Base-by-base conservation (phyloP, 1,140 invertebrate genomes). In the Notospermus geniculatus region DNA sequence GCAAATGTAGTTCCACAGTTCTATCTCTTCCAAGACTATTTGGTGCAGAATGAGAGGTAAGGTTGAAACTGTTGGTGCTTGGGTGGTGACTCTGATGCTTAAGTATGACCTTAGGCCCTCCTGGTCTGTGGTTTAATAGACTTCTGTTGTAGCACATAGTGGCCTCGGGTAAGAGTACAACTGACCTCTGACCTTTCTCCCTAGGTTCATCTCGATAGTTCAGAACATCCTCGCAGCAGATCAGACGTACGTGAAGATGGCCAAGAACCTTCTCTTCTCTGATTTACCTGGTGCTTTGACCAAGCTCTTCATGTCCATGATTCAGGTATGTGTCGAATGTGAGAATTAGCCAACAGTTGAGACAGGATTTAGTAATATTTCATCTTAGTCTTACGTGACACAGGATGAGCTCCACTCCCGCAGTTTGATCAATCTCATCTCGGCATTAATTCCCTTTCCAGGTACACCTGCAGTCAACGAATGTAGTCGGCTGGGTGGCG, bases 201-300 rank as follows among this genome's bases (percentile, higher is more conserved):
- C 15, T 15, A 84, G 82, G 54, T 85, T 86, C 68, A 59, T 72
- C 25, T 69, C 74, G 25, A 71, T 83, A 27, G 59, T 86, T 13
- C 74, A 82, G 17, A 75, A 78, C 1, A 65, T 91, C 7, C 69
- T 91, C 2, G 83, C 84, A 60, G 89, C 89, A 28, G 90, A 92
- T 80, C 83, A 86, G 62, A 88, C 88, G 0, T 90, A 91, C 67
- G 81, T 90, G 58, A 90, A 89, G 72, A 85, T 90, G 77, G 90
- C 89, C 0, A 92, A 91, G 74, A 90, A 87, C 78, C 79, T 91
- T 2, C 86, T 92, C 19, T 83, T 84, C 41, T 80, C 85, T 54
- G 86, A 89, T 57, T 88, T 88, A 62, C 86, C 88, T 41, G 89
- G 89, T 9, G 84, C 86, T 9, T 84, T 91, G 64, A 78, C 91